These are phyloP conservation scores for Nicator chloris DNA, from an alignment of 2,113 vertebrate genomes.

Conservation along the genomic window DNA sequence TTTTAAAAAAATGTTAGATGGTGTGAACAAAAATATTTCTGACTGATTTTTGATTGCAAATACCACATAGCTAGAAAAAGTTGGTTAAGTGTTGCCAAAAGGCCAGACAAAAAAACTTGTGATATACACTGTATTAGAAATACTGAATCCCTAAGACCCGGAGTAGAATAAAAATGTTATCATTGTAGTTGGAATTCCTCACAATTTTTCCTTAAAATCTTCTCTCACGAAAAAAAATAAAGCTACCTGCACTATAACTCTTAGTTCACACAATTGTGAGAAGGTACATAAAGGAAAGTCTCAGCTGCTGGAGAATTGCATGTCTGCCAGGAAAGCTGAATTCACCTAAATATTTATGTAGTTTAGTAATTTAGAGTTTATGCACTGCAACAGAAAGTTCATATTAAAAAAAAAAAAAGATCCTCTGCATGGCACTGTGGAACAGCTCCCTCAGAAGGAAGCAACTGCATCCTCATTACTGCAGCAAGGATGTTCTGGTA, in stretches of 20 bases:
- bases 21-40: not conserved
- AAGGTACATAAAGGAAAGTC: not conserved
- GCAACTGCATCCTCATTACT: not conserved
- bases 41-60: not conserved
- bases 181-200: not conserved
- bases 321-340: not conserved
- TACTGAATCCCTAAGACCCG: not conserved
- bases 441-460: not conserved
- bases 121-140: not conserved
- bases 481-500: not conserved
- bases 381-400: not conserved
- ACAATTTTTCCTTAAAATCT: not conserved
- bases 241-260: not conserved
- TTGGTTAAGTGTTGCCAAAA: not conserved
- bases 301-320: not conserved
- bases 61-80: not conserved
- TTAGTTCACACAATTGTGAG: not conserved
- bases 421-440: not conserved
- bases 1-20: not conserved
- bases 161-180: not conserved
- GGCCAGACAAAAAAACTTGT: not conserved
- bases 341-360: not conserved
- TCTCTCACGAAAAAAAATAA: not conserved
- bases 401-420: not conserved
- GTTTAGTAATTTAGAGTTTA: not conserved